Conservation (phyloP, 2,113 vertebrate species). For the Hemibagrus wyckioides region DNA sequence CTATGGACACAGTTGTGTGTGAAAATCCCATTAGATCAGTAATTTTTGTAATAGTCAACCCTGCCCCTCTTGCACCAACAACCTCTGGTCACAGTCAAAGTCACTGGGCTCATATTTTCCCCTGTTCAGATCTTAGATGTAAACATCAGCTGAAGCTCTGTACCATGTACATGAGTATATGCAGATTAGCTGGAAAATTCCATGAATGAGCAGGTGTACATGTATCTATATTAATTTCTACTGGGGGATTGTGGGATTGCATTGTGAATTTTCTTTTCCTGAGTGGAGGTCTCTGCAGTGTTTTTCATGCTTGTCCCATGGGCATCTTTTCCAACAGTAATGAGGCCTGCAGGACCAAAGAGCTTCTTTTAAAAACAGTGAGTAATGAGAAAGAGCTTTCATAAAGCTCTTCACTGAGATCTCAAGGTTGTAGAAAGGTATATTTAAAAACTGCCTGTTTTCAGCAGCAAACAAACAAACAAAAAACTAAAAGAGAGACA, state of each 20-base stretch:
- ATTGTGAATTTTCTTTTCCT: conserved; percentile 61
- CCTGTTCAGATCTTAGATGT: too few species aligned
- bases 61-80: not conserved
- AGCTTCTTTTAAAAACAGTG: conserved; percentile 73
- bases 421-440: conserved; percentile 74
- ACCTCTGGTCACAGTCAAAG: not conserved
- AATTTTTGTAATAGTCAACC: not conserved
- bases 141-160: too few species aligned
- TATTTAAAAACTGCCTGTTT: conserved; percentile 71
- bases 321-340: conserved; percentile 80
- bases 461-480: conserved; percentile 64
- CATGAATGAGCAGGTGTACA: not conserved
- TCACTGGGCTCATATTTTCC: not conserved
- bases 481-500: conserved; percentile 30
- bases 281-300: conserved; percentile 68
- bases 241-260: not conserved
- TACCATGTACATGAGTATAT: not conserved
- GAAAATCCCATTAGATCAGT: not conserved
- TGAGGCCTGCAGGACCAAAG: conserved; percentile 77
- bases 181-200: not conserved
- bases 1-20: not conserved
- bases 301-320: conserved; percentile 74
- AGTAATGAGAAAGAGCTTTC: conserved; percentile 77
- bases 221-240: not conserved
- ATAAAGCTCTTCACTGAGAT: conserved; percentile 71